Evolutionary conservation across 2,888 invertebrate genomes (phyloP).

Genomic region (Coenonympha arcania): DNA sequence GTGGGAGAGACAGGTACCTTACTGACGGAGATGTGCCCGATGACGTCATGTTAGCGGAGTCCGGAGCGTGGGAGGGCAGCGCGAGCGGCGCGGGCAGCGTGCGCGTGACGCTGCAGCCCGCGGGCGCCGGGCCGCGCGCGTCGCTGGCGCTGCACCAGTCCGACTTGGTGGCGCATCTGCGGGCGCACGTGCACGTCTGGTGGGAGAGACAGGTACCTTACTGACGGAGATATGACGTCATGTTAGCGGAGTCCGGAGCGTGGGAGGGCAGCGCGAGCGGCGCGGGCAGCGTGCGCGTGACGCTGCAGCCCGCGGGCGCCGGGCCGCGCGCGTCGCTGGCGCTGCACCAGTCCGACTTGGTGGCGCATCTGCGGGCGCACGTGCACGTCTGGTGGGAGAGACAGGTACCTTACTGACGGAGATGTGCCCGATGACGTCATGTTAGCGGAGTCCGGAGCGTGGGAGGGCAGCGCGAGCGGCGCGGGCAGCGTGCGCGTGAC

Average conservation of each 20-base stretch:
- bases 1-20: conserved; percentile 89
- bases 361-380: conserved; percentile 93
- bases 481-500: too few species aligned
- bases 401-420: too few species aligned
- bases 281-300: too few species aligned
- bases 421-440: conserved; percentile 72
- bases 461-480: conserved; percentile 77
- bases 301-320: too few species aligned
- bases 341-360: conserved; percentile 89
- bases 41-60: conserved; percentile 86
- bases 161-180: conserved; percentile 92
- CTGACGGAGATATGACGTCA: too few species aligned
- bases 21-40: too few species aligned
- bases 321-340: too few species aligned
- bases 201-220: conserved; percentile 87
- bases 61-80: conserved; percentile 82
- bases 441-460: conserved; percentile 86
- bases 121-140: too few species aligned
- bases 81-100: conserved; percentile 68
- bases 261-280: conserved; percentile 78
- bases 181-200: conserved; percentile 97
- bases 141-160: conserved; percentile 86
- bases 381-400: conserved; percentile 97
- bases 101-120: too few species aligned
- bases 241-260: conserved; percentile 86